Evolutionary conservation across 2,113 vertebrate genomes (phyloP).

Genomic region (Leptocoma aspasia): DNA sequence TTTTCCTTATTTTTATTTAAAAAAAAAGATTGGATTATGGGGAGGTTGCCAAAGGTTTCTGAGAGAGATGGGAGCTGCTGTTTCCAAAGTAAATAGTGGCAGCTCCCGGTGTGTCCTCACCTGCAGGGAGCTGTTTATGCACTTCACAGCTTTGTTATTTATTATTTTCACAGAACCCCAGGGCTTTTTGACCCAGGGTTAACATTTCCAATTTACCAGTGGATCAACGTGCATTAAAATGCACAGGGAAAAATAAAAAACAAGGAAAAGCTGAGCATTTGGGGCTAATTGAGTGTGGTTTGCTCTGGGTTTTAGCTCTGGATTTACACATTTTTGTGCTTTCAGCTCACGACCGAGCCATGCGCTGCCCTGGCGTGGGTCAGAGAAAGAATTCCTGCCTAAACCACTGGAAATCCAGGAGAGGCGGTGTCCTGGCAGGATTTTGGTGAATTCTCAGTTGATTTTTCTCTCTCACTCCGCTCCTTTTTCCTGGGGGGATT

Average conservation of each 20-base stretch:
- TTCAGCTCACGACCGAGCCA: accelerated
- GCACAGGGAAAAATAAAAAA: background rate
- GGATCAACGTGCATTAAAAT: background rate
- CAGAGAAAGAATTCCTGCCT: background rate
- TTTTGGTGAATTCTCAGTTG: background rate
- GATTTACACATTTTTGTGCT: background rate
- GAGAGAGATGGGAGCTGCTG: background rate
- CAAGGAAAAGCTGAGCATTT: background rate
- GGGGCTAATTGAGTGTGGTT: background rate
- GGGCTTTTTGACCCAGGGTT: background rate
- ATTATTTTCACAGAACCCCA: background rate
- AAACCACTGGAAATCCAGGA: accelerated
- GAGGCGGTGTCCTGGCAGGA: background rate
- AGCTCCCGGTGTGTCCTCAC: background rate
- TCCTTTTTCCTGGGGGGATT: background rate
- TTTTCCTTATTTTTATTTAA: background rate
- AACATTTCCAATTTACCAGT: background rate
- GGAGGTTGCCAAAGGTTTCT: background rate
- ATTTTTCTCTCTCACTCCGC: accelerated
- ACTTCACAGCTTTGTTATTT: background rate
- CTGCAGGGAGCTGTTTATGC: background rate
- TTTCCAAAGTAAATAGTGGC: background rate
- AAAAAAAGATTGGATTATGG: background rate
- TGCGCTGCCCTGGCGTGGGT: background rate
- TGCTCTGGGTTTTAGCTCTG: background rate